Base-by-base conservation (phyloP, 2,888 invertebrate species). In the Folsomia manolachei region DNA sequence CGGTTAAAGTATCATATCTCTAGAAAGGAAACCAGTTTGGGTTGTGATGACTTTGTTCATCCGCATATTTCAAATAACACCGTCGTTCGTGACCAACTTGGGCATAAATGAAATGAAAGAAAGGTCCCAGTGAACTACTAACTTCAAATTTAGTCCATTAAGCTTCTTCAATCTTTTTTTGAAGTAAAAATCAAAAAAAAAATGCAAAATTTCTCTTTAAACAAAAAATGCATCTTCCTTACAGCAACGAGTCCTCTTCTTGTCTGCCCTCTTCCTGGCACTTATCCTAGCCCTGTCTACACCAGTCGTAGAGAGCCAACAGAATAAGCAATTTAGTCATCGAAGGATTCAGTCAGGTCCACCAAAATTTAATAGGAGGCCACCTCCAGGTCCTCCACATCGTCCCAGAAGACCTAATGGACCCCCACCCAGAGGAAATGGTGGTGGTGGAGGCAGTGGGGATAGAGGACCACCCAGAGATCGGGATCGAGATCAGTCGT, bases 291-390 rank as follows among this genome's bases (percentile, higher is more conserved):
- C 14, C 39, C 14, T 39, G 39, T 9, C 39, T n/a, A n/a, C n/a
- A n/a, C n/a, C n/a, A n/a, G n/a, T n/a, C 7, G 39, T 39, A 14
- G 39, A 39, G 4, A 14, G 39, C 2, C 9, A 51, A 66, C 2
- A 60, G 11, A n/a, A 56, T 18, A 14, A 68, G 60, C 21, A 69
- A n/a, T 69, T 69, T 51, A 69, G 62, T 24, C 69, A 69, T 1
- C 62, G 69, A 4, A 60, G 69, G 62, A 69, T 69, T 62, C 69
- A 69, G 51, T 51, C 60, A 9, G 60, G 60, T 14, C 69, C 69
- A 1, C 69, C 69, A 14, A 69, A 69, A 24, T 69, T 61, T n/a
- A 39, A 39, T 39, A 39, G 39, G 39, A 39, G 39, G 39, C 39
- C 39, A 39, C 39, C 39, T 14, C 39, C 39, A 4, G 39, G 39